These are phyloP conservation scores for Drosophila bocki DNA, from an alignment of 1,140 invertebrate species.

Conservation along the genomic window DNA sequence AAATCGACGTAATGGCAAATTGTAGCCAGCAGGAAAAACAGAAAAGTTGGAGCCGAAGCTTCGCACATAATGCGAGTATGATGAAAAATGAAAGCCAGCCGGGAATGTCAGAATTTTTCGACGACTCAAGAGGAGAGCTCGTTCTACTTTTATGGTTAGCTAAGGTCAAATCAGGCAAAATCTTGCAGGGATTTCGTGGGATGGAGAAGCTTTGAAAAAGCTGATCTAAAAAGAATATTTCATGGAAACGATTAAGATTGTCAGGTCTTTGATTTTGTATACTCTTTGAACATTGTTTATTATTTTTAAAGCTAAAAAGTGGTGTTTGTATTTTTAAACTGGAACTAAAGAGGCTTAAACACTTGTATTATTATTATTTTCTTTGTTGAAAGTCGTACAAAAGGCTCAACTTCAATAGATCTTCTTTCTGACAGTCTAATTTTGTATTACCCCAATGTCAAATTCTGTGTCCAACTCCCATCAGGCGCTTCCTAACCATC, in stretches of 20 bases:
- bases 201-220: background rate
- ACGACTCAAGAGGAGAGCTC: conserved; percentile 6
- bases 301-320: background rate
- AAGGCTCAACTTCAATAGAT: background rate
- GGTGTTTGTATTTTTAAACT: background rate
- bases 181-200: background rate
- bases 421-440: conserved; percentile 8
- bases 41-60: conserved; percentile 14
- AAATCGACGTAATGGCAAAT: conserved; percentile 65
- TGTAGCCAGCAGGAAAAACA: conserved; percentile 33
- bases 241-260: background rate
- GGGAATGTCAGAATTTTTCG: conserved; percentile 31
- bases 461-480: background rate
- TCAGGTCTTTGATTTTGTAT: background rate
- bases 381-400: background rate
- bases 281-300: background rate
- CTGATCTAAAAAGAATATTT: conserved; percentile 1
- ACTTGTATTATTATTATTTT: no score
- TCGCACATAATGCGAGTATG: conserved; percentile 33
- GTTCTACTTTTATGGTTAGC: conserved; percentile 28
- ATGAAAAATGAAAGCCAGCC: conserved; percentile 47
- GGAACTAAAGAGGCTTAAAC: background rate
- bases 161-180: conserved; percentile 30
- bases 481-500: conserved; percentile 28
- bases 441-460: background rate